phyloP scores from a whole-genome alignment of 2,113 vertebrate species.

The Bambusicola thoracicus region DNA sequence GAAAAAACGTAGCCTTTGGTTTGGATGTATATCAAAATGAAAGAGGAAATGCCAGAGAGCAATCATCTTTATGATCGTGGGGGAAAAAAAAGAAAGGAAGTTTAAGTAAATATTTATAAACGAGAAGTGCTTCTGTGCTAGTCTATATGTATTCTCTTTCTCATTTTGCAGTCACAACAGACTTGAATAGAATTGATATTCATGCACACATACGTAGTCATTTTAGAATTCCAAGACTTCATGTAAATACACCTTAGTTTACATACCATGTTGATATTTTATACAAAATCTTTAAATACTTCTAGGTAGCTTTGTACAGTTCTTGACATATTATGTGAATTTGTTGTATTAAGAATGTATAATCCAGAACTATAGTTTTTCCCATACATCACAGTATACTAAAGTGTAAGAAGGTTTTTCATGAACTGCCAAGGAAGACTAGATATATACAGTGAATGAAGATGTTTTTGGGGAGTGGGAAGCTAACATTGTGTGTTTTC shows the following conservation, averaged over 20 bases:
- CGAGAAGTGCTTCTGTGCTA: neutral
- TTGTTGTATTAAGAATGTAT: neutral
- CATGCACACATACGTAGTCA: neutral
- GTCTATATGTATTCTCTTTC: neutral
- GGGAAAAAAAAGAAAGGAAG: neutral
- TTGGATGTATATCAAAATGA: neutral
- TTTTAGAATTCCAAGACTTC: constrained; percentile 7
- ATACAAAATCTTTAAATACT: neutral
- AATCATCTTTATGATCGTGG: neutral
- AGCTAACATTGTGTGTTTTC: neutral
- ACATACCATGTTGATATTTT: neutral
- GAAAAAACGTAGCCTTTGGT: neutral
- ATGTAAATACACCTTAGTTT: neutral
- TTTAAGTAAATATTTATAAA: neutral
- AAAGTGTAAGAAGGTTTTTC: neutral
- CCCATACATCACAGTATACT: neutral
- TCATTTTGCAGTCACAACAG: neutral
- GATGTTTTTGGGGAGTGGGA: neutral
- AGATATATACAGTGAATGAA: neutral
- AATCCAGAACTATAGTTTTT: neutral
- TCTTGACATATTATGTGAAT: neutral
- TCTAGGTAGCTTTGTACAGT: neutral
- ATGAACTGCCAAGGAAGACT: neutral
- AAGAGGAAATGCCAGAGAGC: neutral
- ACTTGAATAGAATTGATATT: neutral